Evolutionary conservation across 2,797 vertebrate genomes (phyloP), one percentile per base, ranked within the genome.

Genomic region (Brachyrhaphis roseni): DNA sequence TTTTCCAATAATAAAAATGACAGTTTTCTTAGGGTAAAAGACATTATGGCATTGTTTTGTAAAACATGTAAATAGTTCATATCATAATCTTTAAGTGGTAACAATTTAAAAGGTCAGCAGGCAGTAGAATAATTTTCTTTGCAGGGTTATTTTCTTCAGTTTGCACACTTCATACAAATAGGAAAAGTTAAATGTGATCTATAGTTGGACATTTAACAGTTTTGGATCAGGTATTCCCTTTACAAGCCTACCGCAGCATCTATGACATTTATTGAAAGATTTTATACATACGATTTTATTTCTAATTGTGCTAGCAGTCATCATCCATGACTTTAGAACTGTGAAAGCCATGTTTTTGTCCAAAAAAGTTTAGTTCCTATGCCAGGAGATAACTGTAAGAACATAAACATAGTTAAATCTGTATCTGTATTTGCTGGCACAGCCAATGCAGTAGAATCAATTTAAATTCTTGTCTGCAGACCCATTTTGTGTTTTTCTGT

Each of bases 401-500:
- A 76, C 6, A 31, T 23, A 18, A 76, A 57, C 28, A 34, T 23
- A 31, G 41, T 46, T 31, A 10, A 73, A 49, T 76, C 59, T 41
- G 20, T 39, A 68, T 68, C 8, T 41, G 36, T 36, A 79, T 89
- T 83, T 78, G 66, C 78, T 74, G 66, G 55, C 77, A 86, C 76
- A 79, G 4, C 78, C 77, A 64, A 84, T 59, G 13, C 12, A 59
- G 28, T 81, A 45, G 79, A 88, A 90, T 88, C 82, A 86, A 77
- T 86, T 87, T 72, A 80, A 85, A 55, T 36, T 84, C 53, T 79
- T 72, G 72, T 82, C 84, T 85, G 78, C 70, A 72, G 83, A 49
- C 78, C 62, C 64, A 77, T 72, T 74, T 87, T 82, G 70, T 83
- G 76, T 86, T 87, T 89, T 75, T 89, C 85, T 87, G 82, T 89